Conservation (phyloP, 2,797 vertebrate species). For the Protonibea diacanthus region DNA sequence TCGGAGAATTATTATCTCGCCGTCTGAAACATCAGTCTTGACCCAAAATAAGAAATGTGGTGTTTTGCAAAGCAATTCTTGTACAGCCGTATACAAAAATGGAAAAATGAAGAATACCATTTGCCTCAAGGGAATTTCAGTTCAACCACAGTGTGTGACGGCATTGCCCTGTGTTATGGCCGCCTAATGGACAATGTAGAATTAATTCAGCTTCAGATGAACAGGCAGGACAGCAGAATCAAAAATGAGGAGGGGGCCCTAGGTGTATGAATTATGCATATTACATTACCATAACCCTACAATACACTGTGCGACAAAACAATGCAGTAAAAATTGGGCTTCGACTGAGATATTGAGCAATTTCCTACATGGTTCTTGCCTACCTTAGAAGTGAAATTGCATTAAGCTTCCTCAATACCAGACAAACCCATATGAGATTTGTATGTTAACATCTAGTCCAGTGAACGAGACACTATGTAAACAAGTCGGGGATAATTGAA, state of each 20-base stretch:
- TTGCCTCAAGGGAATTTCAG: constrained; percentile 79
- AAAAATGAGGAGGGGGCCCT: constrained; percentile 86
- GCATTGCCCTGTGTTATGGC: constrained; percentile 86
- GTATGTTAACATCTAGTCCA: constrained; percentile 83
- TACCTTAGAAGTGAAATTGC: constrained; percentile 94
- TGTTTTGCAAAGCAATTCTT: constrained; percentile 77
- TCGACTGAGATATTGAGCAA: constrained; percentile 93
- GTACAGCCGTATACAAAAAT: constrained; percentile 64
- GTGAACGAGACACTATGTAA: constrained; percentile 91
- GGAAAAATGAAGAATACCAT: constrained; percentile 73
- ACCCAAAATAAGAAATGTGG: constrained; percentile 70
- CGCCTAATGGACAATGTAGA: constrained; percentile 88
- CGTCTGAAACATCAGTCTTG: constrained; percentile 49
- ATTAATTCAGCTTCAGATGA: constrained; percentile 93
- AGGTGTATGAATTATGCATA: constrained; percentile 96
- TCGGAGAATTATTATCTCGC: constrained; percentile 63
- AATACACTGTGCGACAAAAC: constrained; percentile 86
- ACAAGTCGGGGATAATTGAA: constrained; percentile 96
- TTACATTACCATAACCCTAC: constrained; percentile 88
- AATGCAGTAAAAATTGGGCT: constrained; percentile 90
- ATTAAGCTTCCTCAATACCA: constrained; percentile 91
- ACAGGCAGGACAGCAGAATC: constrained; percentile 89
- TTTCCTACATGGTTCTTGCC: constrained; percentile 94
- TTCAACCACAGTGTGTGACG: constrained; percentile 84
- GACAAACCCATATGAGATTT: constrained; percentile 87